phyloP scores from a whole-genome alignment of 2,888 invertebrate genomes.

The Doris montereyensis region DNA sequence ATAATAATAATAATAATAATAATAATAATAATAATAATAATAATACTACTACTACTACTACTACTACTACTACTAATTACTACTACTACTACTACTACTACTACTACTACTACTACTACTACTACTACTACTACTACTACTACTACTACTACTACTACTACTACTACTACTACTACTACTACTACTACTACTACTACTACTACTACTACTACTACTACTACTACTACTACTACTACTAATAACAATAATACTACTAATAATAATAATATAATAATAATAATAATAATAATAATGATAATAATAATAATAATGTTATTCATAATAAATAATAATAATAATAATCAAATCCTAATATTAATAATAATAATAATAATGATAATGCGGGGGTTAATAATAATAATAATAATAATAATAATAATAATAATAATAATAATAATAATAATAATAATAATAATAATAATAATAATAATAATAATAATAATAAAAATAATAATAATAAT shows the following conservation, averaged over 20 bases:
- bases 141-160: conserved; percentile 26
- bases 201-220: conserved; percentile 24
- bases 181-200: conserved; percentile 8
- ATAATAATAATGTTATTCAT: not conserved
- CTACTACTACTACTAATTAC: not conserved
- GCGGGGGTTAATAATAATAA: not conserved
- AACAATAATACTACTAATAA: too few species aligned
- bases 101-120: conserved; percentile 24
- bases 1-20: not conserved
- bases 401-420: not conserved
- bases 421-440: not conserved
- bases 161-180: not conserved
- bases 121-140: conserved; percentile 26
- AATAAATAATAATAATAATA: not conserved
- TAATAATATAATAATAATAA: not conserved
- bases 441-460: not conserved
- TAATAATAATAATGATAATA: not conserved
- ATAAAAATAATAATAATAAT: not conserved
- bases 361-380: not conserved
- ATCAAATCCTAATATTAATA: not conserved
- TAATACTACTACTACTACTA: not conserved
- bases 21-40: not conserved
- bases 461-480: not conserved
- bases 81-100: conserved; percentile 22
- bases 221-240: too few species aligned